These are phyloP conservation scores for Kryptolebias marmoratus DNA, from an alignment of 2,113 vertebrate genomes.

Conservation along the genomic window DNA sequence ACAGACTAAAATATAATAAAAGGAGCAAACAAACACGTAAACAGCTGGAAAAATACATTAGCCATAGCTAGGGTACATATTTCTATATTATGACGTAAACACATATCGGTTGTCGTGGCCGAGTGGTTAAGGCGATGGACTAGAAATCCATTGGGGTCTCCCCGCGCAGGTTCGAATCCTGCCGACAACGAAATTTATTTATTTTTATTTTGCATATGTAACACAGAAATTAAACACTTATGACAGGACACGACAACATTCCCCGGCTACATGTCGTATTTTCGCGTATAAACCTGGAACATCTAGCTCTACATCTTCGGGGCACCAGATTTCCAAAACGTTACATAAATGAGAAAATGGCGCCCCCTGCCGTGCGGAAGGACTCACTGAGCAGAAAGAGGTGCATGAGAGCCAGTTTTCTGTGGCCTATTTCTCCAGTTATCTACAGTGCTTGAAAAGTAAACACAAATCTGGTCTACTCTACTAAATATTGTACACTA, in stretches of 20 bases:
- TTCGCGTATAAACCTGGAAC: not conserved
- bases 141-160: conserved; percentile 95
- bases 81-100: fast-evolving
- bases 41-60: no score
- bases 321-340: conserved; percentile 71
- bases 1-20: no score
- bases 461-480: no score
- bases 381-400: no score
- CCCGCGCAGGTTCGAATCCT: conserved; percentile 98
- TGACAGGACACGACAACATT: not conserved
- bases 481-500: no score
- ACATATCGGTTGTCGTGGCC: conserved; percentile 70
- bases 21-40: no score
- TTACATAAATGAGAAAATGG: conserved; percentile 34
- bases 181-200: conserved; percentile 84
- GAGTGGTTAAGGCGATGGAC: conserved; percentile 89
- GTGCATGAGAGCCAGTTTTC: no score
- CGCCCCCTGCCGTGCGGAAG: not conserved
- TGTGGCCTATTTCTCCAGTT: no score
- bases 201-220: not conserved
- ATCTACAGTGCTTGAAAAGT: no score
- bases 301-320: no score
- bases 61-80: no score
- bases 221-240: not conserved
- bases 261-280: not conserved